These are phyloP conservation scores for Pongo pygmaeus DNA, from an alignment of 2,113 vertebrate genomes.

Conservation along the genomic window DNA sequence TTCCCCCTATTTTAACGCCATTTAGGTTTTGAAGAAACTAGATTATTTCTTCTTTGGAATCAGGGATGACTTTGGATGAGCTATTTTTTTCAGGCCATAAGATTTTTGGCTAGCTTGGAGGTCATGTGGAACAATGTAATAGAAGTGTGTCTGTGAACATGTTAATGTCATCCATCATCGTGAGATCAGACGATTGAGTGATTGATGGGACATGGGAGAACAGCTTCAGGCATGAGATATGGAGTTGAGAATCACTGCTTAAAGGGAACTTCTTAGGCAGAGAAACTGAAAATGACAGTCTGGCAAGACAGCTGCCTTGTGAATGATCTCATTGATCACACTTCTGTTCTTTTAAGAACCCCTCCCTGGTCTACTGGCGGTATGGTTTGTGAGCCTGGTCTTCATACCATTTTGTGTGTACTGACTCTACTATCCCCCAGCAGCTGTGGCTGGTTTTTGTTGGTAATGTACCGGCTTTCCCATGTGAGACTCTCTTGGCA, in stretches of 20 bases:
- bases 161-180: not conserved
- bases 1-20: not conserved
- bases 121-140: not conserved
- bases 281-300: not conserved
- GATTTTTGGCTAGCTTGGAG: not conserved
- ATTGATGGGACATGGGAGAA: not conserved
- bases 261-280: not conserved
- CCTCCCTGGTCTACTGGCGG: not conserved
- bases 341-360: not conserved
- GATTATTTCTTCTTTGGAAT: conserved; percentile 15
- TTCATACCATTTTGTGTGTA: not conserved
- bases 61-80: not conserved
- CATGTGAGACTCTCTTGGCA: not conserved
- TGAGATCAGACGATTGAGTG: not conserved
- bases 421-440: not conserved
- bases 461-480: not conserved
- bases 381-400: not conserved
- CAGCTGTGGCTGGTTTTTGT: not conserved
- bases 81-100: not conserved
- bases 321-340: not conserved
- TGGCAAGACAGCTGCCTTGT: not conserved
- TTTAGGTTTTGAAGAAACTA: not conserved
- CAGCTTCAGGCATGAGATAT: not conserved
- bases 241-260: not conserved
- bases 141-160: not conserved